Percentiles rank a stretch among this genome's conserved stretches.
These are phyloP conservation scores for Anguilla japonica DNA, from an alignment of 2,113 vertebrate species.

Conservation along the genomic window DNA sequence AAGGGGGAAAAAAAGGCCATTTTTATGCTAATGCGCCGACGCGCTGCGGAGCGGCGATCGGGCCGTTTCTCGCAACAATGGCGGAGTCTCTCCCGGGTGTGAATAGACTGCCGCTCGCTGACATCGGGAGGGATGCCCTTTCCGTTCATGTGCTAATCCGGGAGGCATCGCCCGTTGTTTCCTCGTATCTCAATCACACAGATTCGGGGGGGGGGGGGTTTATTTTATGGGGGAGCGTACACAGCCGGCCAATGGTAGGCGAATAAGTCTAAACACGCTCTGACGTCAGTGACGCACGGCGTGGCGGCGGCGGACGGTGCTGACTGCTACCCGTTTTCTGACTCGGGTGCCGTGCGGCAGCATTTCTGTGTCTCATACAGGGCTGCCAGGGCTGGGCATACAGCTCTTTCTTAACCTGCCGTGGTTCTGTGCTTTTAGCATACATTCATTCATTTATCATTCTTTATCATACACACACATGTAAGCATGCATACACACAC, in stretches of 20 bases:
- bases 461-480: no score
- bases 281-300: not conserved
- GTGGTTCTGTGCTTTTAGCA: no score
- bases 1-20: constrained; percentile 36
- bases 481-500: no score
- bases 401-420: no score
- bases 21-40: constrained; percentile 59
- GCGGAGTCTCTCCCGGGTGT: constrained; percentile 47
- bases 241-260: not conserved
- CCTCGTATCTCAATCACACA: constrained; percentile 18
- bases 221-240: not conserved
- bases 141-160: constrained; percentile 68
- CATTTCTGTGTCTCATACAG: not conserved
- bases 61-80: constrained; percentile 55
- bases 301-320: no score
- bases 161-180: not conserved
- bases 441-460: no score
- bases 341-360: not conserved
- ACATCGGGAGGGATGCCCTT: constrained; percentile 30
- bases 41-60: constrained; percentile 33
- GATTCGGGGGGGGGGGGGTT: not conserved
- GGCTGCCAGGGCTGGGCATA: not conserved
- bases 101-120: constrained; percentile 46
- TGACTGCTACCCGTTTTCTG: not conserved
- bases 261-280: not conserved